Conservation (phyloP, 2,888 invertebrate species). For the Strigamia transsilvanica region DNA sequence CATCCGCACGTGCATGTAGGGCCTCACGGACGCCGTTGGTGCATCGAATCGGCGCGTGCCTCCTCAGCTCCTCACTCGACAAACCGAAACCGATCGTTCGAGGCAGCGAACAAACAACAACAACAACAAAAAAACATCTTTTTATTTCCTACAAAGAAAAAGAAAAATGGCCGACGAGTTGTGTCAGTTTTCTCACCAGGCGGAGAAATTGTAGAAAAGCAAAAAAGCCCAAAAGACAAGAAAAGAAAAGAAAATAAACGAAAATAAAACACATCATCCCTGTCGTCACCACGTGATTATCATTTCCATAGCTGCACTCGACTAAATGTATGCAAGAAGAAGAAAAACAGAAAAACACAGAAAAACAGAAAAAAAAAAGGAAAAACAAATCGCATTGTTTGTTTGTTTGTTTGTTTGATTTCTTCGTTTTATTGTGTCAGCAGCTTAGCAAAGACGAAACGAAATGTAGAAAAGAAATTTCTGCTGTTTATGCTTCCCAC, state of each 20-base stretch:
- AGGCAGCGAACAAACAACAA: neutral
- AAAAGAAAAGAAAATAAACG: neutral
- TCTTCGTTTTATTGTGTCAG: neutral
- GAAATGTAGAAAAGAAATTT: neutral
- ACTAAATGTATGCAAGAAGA: neutral
- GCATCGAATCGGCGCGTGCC: neutral
- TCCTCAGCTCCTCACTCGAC: neutral
- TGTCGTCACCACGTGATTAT: neutral
- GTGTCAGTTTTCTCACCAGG: neutral
- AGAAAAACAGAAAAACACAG: neutral
- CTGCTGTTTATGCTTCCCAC: neutral
- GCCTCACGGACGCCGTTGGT: neutral
- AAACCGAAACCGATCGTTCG: too few relatives aligned
- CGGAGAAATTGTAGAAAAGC: neutral
- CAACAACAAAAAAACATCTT: neutral
- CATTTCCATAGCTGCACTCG: neutral
- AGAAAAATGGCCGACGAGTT: too few relatives aligned
- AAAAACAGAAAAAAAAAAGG: too few relatives aligned
- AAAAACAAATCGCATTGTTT: neutral
- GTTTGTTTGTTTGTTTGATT: neutral
- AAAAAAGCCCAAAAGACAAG: too few relatives aligned
- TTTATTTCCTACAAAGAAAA: neutral
- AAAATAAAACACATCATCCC: neutral
- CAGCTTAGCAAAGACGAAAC: neutral
- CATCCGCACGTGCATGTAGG: slow-evolving; percentile 63